Conservation (phyloP, 2,888 invertebrate species). For the Lepidochrysops patricia region DNA sequence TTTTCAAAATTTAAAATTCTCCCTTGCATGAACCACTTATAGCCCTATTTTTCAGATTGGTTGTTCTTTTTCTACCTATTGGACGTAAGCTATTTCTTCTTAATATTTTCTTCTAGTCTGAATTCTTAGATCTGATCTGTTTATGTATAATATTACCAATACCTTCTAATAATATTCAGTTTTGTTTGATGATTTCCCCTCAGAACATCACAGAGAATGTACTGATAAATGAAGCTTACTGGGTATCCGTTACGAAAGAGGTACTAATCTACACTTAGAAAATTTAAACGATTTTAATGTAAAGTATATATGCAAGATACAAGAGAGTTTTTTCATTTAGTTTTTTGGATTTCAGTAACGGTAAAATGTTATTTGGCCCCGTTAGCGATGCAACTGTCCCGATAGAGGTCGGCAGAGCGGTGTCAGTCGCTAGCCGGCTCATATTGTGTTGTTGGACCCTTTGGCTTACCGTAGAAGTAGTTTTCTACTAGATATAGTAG, state of each 20-base stretch:
- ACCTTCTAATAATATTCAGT: slow-evolving; percentile 64
- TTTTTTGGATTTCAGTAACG: slow-evolving; percentile 73
- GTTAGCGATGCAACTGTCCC: slow-evolving; percentile 75
- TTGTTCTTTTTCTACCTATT: slow-evolving; percentile 53
- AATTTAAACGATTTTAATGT: slow-evolving; percentile 73
- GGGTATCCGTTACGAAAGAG: slow-evolving; percentile 95
- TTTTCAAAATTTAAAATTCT: slow-evolving; percentile 45
- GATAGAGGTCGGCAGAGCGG: slow-evolving; percentile 58
- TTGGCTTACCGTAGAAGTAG: slow-evolving; percentile 72
- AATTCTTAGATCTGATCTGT: slow-evolving; percentile 10
- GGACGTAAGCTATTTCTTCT: slow-evolving; percentile 59
- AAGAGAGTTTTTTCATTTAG: slow-evolving; percentile 72
- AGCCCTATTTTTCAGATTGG: slow-evolving; percentile 59
- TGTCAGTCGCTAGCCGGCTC: slow-evolving; percentile 42
- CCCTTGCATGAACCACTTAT: slow-evolving; percentile 50
- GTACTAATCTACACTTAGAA: slow-evolving; percentile 82
- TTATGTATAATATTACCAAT: slow-evolving; percentile 30
- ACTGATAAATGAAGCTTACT: slow-evolving; percentile 95
- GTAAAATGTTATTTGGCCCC: slow-evolving; percentile 75
- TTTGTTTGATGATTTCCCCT: slow-evolving; percentile 79
- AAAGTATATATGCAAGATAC: slow-evolving; percentile 74
- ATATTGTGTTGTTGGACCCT: slow-evolving; percentile 66
- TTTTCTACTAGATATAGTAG: slow-evolving; percentile 68
- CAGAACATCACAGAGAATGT: slow-evolving; percentile 97
- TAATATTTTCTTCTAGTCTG: slow-evolving; percentile 26